Evolutionary conservation across 2,797 vertebrate species (phyloP), one percentile per base, ranked within the genome.

Genomic region (Balearica regulorum): DNA sequence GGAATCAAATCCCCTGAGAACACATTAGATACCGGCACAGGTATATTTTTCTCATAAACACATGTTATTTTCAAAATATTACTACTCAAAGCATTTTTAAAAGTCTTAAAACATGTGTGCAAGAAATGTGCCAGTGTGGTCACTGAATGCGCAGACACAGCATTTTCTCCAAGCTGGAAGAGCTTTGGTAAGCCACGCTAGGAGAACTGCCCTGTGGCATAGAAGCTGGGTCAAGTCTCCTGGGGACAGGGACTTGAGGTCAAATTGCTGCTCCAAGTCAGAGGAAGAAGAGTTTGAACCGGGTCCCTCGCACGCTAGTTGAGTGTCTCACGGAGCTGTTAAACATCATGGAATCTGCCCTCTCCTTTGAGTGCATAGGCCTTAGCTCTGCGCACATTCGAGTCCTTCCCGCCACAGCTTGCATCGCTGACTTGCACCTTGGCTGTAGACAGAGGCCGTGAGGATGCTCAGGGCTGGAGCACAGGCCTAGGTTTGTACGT

Each of bases 341-440:
- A 22, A 37, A 2, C 18, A 43, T 9, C 44, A 53, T 48, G 75
- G 65, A 83, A 28, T 61, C 41, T 77, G 79, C 54, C 25, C 71
- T 51, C 37, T 53, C 39, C 41, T 76, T 53, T 41, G 54, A 14
- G 57, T 44, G 25, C 49, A 16, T 1, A 37, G 33, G 49, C 24
- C 33, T 79, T 83, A 64, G 70, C 26, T 29, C 1, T 5, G 7
- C 12, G 72, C 29, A 3, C 46, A 48, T 37, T 28, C 21, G 46
- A 58, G 18, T 28, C 70, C 88, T 80, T 64, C 13, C 20, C 22
- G 41, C 21, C 4, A 11, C 53, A 44, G 73, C 37, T 24, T 43
- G n/a, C 55, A n/a, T 31, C 22, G 13, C 43, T 17, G 58, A 9
- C 37, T n/a, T n/a, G 10, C 16, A 5, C 0, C 0, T 4, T 60